Conservation (phyloP, 2,113 vertebrate species). For the Pleuronectes platessa region DNA sequence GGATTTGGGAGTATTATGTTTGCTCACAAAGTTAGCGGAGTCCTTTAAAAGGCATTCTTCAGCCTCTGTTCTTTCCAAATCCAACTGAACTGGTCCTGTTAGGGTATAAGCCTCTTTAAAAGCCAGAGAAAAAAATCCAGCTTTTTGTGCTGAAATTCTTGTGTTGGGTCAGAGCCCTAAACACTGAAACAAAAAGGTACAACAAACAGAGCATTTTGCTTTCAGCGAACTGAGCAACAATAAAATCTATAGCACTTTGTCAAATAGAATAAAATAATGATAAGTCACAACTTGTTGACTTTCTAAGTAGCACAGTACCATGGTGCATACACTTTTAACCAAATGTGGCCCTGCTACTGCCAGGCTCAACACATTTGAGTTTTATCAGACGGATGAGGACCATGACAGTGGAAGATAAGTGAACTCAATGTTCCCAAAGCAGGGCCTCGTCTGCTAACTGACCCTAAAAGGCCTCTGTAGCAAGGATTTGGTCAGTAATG, state of each 20-base stretch:
- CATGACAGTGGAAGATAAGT: conserved; percentile 35
- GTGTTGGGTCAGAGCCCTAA: conserved; percentile 18
- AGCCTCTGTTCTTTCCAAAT: conserved; percentile 36
- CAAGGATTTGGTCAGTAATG: conserved; percentile 36
- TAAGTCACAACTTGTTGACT: neutral
- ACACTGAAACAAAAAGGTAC: conserved; percentile 3
- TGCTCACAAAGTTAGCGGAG: conserved; percentile 23
- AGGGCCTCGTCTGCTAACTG: conserved; percentile 20
- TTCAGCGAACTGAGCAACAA: neutral
- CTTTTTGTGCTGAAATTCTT: conserved; percentile 29
- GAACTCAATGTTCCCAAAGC: conserved; percentile 37
- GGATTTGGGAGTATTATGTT: conserved; percentile 21
- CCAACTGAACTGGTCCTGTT: conserved; percentile 35
- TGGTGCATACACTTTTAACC: neutral
- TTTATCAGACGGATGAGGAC: conserved; percentile 24
- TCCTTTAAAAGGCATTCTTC: conserved; percentile 34
- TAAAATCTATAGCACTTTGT: neutral
- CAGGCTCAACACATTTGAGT: conserved; percentile 2
- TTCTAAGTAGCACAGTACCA: neutral
- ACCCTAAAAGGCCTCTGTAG: conserved; percentile 52
- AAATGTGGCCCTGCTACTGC: neutral
- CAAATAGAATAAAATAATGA: neutral
- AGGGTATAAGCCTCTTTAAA: conserved; percentile 61
- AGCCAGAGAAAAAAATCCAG: conserved; percentile 65
- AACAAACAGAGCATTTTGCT: neutral